Base-by-base conservation (phyloP, 1,140 invertebrate genomes). In the Copidosoma floridanum region DNA sequence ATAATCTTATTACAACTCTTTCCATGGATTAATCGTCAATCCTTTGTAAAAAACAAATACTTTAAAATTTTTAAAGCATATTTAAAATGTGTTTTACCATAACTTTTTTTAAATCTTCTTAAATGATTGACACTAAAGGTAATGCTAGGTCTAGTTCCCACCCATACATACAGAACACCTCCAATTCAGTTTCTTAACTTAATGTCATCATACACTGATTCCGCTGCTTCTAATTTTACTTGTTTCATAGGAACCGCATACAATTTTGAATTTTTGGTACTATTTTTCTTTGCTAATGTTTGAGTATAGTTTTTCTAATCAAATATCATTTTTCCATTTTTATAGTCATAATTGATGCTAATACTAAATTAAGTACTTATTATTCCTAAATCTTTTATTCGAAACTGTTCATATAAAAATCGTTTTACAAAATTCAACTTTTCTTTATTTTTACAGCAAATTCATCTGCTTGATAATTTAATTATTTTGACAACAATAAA, bases 251-350 rank as follows among this genome's bases (percentile, higher is more conserved):
- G 74, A 57, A 73, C 80, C n/a, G 46, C 20, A 32, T 57, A 55
- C 16, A 62, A 29, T 18, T 65, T 64, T 2, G 29, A 8, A 58
- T 73, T 70, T 70, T 72, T 38, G 8, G 77, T 26, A 66, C 71
- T 56, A 68, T 76, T 77, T 64, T 71, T 73, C 62, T 46, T 54
- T 56, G 72, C 68, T 59, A 78, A 69, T 53, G 68, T 72, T 64
- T 77, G 71, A 64, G 77, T 79, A 68, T 79, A 78, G 46, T 68
- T 70, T 8, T 12, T 64, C 71, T 80, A 75, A 64, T 43, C 70
- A 59, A 78, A 46, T 24, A 64, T 71, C 64, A 76, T 70, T 61
- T 53, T 38, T 41, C 61, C 63, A 64, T 55, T 67, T 20, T 70
- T 46, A 53, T 67, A 48, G 68, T 62, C 67, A 64, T 74, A 71